phyloP scores from a whole-genome alignment of 2,797 vertebrate genomes.

The Pangasius djambal region DNA sequence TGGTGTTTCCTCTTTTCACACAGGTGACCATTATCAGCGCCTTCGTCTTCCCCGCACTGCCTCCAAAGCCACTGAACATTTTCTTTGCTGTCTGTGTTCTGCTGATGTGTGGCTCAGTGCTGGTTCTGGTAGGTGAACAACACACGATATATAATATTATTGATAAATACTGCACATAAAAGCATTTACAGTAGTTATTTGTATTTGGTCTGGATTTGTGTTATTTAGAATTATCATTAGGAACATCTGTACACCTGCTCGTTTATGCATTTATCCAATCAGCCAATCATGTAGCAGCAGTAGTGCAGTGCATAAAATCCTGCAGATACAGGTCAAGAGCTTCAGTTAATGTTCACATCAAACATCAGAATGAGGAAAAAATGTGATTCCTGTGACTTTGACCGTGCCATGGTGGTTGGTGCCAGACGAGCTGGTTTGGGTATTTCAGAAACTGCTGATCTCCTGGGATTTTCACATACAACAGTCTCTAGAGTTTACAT shows the following conservation, averaged over 20 bases:
- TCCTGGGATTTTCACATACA: background rate
- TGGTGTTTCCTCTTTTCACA: constrained; percentile 35
- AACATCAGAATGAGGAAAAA: background rate
- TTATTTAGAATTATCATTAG: background rate
- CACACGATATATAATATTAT: background rate
- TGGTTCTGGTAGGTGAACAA: constrained; percentile 88
- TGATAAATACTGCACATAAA: background rate
- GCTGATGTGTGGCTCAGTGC: constrained; percentile 84
- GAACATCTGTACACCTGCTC: background rate
- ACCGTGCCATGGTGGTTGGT: too few species aligned
- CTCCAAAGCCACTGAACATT: constrained; percentile 92
- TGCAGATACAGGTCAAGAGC: background rate
- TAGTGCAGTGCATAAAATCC: background rate
- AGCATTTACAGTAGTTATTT: background rate
- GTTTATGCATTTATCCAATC: background rate
- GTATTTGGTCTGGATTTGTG: background rate
- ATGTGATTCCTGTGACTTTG: too few species aligned
- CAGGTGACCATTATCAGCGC: constrained; percentile 95
- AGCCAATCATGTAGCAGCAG: background rate
- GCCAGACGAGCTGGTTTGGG: too few species aligned
- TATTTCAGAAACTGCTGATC: background rate
- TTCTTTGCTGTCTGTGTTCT: constrained; percentile 96
- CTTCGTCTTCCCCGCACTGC: constrained; percentile 91
- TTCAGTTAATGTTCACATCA: background rate
- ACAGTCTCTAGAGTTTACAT: background rate